Conservation (phyloP, 2,888 invertebrate genomes). For the Nomada fucata region DNA sequence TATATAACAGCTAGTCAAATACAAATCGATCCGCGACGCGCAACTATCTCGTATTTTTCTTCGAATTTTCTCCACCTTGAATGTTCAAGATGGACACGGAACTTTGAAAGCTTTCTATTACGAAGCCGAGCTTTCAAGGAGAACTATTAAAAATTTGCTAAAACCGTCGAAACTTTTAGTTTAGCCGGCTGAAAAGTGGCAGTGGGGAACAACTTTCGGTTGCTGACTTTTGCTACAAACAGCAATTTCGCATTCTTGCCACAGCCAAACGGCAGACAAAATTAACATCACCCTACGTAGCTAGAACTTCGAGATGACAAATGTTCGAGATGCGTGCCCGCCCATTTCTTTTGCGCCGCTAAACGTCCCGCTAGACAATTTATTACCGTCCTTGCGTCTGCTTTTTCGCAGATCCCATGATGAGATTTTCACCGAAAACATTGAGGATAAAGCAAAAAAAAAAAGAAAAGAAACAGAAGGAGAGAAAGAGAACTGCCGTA, state of each 20-base stretch:
- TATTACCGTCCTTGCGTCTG: background rate
- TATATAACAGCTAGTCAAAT: too few relatives aligned
- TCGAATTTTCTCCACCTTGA: background rate
- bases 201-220: too few relatives aligned
- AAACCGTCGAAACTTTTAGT: constrained; percentile 25
- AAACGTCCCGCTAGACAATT: constrained; percentile 14
- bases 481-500: background rate
- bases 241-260: background rate
- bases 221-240: background rate
- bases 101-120: constrained; percentile 22
- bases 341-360: constrained; percentile 23
- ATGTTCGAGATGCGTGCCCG: constrained; percentile 17
- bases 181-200: background rate
- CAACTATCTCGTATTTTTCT: background rate
- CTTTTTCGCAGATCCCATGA: background rate
- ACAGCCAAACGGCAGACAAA: background rate
- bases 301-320: background rate
- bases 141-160: constrained; percentile 35
- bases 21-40: background rate
- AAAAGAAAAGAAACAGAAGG: background rate
- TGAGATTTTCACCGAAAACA: background rate
- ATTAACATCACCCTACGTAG: constrained; percentile 36
- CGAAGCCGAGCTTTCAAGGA: constrained; percentile 16
- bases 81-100: background rate
- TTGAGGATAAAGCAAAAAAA: background rate